Conservation (phyloP, 1,140 invertebrate genomes). For the Popillia japonica region DNA sequence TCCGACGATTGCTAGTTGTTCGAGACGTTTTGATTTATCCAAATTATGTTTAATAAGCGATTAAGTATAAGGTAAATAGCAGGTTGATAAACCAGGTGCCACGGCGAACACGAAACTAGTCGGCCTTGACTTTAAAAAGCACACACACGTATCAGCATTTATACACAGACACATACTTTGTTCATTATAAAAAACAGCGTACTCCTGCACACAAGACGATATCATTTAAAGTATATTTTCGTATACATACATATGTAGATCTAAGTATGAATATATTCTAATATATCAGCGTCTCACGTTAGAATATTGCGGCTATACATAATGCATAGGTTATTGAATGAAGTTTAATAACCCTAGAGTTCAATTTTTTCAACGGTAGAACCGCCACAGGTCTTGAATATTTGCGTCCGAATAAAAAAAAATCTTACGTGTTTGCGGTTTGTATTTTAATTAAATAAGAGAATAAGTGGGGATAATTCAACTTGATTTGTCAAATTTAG, state of each 20-base stretch:
- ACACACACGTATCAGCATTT: slow-evolving; percentile 5
- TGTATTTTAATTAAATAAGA: no score
- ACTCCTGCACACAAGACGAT: not conserved
- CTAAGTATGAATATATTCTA: no score
- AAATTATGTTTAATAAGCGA: slow-evolving; percentile 45
- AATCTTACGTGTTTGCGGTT: no score
- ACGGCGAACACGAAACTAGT: slow-evolving; percentile 33
- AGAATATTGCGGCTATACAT: not conserved
- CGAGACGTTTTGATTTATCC: slow-evolving; percentile 44
- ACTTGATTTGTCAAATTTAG: no score
- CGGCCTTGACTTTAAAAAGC: slow-evolving; percentile 42
- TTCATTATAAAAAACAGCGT: slow-evolving; percentile 15
- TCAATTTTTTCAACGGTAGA: no score
- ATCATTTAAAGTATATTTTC: slow-evolving; percentile 10
- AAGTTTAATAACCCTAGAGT: slow-evolving; percentile 31
- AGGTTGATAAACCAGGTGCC: slow-evolving; percentile 44
- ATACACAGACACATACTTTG: no score
- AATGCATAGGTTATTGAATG: not conserved
- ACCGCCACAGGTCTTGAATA: no score
- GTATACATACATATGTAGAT: no score
- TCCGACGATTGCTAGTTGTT: not conserved
- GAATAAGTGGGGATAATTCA: no score
- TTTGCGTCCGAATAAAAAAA: no score
- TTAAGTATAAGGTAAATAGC: slow-evolving; percentile 44
- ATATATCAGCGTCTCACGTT: not conserved